Percentiles rank a stretch among this genome's conserved stretches.
Conservation (phyloP, 1,140 invertebrate species). For the Pachyrhynchus sulphureomaculatus region DNA sequence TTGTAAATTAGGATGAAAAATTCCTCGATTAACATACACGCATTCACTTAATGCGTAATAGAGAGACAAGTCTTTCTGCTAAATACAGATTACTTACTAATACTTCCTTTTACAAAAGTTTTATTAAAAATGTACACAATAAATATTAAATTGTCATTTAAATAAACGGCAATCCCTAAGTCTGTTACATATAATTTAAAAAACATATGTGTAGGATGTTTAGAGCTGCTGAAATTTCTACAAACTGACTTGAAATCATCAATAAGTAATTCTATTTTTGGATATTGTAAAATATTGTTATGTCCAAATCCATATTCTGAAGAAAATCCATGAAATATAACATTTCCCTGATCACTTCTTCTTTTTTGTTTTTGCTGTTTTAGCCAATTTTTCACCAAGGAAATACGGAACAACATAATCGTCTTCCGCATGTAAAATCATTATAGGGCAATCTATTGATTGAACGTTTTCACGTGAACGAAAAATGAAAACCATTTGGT, state of each 20-base stretch:
- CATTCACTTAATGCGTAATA: no score
- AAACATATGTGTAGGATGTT: neutral
- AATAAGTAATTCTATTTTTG: conserved; percentile 5
- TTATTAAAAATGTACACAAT: no score
- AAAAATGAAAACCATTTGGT: conserved; percentile 64
- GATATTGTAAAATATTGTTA: conserved; percentile 11
- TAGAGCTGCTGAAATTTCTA: conserved; percentile 2
- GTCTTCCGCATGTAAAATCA: conserved; percentile 88
- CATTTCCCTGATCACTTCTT: conserved; percentile 27
- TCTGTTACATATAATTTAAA: neutral
- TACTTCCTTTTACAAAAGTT: no score
- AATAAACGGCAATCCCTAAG: neutral
- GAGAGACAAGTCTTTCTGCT: no score
- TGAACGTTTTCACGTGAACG: conserved; percentile 67
- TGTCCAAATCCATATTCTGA: conserved; percentile 34
- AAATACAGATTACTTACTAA: no score
- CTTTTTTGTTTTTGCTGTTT: conserved; percentile 21
- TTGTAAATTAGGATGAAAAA: no score
- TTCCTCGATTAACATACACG: no score
- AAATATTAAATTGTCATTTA: neutral
- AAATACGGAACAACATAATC: conserved; percentile 77
- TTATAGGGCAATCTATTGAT: conserved; percentile 69
- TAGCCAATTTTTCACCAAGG: conserved; percentile 63
- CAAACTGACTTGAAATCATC: conserved; percentile 12
- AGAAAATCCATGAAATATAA: conserved; percentile 36